Percentiles rank a stretch among this genome's conserved stretches.
Conservation (phyloP, 2,888 invertebrate genomes). For the Xanthia icteritia region DNA sequence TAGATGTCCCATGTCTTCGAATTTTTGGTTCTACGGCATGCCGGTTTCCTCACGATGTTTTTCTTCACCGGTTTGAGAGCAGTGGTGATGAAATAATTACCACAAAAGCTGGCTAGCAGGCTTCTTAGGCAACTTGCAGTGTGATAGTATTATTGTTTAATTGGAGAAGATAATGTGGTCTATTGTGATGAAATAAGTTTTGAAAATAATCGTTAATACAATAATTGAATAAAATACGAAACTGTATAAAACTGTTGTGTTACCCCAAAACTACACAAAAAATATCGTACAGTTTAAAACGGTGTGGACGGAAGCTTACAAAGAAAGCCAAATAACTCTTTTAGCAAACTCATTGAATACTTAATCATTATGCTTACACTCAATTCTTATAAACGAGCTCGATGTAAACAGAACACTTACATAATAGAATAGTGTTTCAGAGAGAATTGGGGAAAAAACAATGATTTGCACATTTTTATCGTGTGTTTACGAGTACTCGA, state of each 20-base stretch:
- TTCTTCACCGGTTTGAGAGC: too few relatives aligned
- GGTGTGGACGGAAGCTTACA: background rate
- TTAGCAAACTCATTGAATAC: constrained; percentile 23
- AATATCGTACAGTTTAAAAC: background rate
- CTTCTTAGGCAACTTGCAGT: background rate
- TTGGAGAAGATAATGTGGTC: background rate
- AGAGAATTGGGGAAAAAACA: constrained; percentile 37
- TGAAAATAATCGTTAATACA: too few relatives aligned
- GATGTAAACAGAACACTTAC: constrained; percentile 37
- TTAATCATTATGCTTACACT: constrained; percentile 26
- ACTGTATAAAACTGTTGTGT: background rate
- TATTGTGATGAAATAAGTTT: background rate
- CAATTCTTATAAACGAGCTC: constrained; percentile 12
- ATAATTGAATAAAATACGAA: background rate
- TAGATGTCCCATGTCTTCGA: too few relatives aligned
- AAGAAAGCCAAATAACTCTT: constrained; percentile 7
- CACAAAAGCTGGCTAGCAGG: too few relatives aligned
- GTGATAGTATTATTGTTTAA: background rate
- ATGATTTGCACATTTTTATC: constrained; percentile 62
- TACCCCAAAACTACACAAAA: background rate
- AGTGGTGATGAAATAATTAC: too few relatives aligned
- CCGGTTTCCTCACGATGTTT: too few relatives aligned
- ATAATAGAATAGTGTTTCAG: constrained; percentile 32
- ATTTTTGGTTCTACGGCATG: too few relatives aligned
- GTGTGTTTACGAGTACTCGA: constrained; percentile 48